Percentiles rank a stretch among this genome's conserved stretches.
These are phyloP conservation scores for Anhinga rufa DNA, from an alignment of 2,113 vertebrate species.

Conservation along the genomic window DNA sequence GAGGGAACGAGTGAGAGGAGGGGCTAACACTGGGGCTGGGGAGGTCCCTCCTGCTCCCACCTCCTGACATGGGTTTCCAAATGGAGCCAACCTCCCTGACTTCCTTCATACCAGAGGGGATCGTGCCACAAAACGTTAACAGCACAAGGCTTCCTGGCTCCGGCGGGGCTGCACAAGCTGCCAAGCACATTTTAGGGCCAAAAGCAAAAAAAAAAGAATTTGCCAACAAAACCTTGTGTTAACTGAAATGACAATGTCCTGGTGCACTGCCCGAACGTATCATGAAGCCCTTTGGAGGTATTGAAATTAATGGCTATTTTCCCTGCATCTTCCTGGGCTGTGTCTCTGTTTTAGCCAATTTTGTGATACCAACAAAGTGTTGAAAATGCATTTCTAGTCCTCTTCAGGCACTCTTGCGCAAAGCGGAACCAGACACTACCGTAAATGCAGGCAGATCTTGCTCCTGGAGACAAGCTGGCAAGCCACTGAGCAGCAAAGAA, in stretches of 20 bases:
- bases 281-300: background rate
- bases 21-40: background rate
- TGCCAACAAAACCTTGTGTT: background rate
- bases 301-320: background rate
- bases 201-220: background rate
- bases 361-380: background rate
- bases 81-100: background rate
- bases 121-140: fast-evolving
- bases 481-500: background rate
- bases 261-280: fast-evolving
- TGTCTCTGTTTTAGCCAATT: background rate
- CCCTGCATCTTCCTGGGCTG: background rate
- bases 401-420: background rate
- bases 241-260: background rate
- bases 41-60: background rate
- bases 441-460: background rate
- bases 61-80: background rate
- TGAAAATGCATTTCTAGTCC: background rate
- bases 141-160: background rate
- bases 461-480: background rate
- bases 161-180: background rate
- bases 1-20: background rate
- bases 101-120: background rate
- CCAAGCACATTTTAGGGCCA: background rate
- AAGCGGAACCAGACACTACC: background rate